Evolutionary conservation across 2,888 invertebrate genomes (phyloP).

Genomic region (Parapristionchus giblindavisi): DNA sequence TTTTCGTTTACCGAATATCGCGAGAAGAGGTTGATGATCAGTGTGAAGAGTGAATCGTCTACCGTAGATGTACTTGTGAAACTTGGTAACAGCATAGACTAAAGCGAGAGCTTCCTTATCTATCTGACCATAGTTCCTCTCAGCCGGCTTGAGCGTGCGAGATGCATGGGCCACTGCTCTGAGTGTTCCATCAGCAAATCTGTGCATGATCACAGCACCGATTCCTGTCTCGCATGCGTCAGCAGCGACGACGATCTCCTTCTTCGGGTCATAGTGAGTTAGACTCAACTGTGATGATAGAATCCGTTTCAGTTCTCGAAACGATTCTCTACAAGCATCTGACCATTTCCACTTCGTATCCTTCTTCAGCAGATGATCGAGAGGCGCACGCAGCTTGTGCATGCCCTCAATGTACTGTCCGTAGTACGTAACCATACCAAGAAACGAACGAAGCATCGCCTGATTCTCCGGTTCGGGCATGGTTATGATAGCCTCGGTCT

Average conservation of each 20-base stretch:
- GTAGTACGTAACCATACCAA: conserved; percentile 43
- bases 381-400: conserved; percentile 45
- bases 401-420: conserved; percentile 7
- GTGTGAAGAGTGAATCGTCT: conserved; percentile 69
- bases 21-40: conserved; percentile 67
- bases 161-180: conserved; percentile 48
- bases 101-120: conserved; percentile 69
- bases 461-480: conserved; percentile 39
- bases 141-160: conserved; percentile 43
- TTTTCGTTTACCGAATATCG: conserved; percentile 50
- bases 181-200: conserved; percentile 58
- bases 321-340: conserved; percentile 40
- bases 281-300: conserved; percentile 56
- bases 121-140: conserved; percentile 54
- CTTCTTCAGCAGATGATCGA: conserved; percentile 52
- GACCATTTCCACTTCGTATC: conserved; percentile 47
- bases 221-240: conserved; percentile 69
- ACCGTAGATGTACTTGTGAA: conserved; percentile 71
- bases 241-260: conserved; percentile 57
- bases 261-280: conserved; percentile 64
- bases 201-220: conserved; percentile 58
- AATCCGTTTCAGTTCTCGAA: conserved; percentile 52
- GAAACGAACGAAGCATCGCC: conserved; percentile 29
- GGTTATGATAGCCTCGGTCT: conserved; percentile 39
- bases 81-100: conserved; percentile 70